Evolutionary conservation across 2,888 invertebrate species (phyloP), one percentile per base, ranked within the genome.

Genomic region (Pediacus dermestoides): DNA sequence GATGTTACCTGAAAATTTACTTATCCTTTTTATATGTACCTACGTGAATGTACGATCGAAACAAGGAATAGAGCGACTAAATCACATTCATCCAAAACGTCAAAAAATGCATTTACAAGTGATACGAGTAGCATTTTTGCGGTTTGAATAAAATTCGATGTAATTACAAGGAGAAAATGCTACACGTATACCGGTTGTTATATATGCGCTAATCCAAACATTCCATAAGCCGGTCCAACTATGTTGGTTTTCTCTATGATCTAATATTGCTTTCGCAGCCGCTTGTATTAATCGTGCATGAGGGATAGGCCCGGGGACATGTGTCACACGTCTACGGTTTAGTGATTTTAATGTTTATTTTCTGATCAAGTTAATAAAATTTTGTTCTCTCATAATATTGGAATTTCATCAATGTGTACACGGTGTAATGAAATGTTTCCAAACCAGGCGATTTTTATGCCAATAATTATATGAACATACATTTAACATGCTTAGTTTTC

Each of bases 141-240:
- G 9, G 23, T 34, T 34, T 27, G 22, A 34, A 26, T 34, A 34
- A 34, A 34, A 34, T 41, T 39, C 33, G 34, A 41, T 39, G 42
- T 44, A 48, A 15, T 27, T 25, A 41, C 42, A 35, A n/a, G 27
- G 18, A 21, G 27, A 30, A 28, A 42, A 51, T 47, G 50, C 51
- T 51, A 41, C 53, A 53, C 44, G 52, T 50, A 55, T 48, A 42
- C n/a, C n/a, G 45, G 44, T 4, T 23, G 23, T 23, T 23, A 23
- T 23, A n/a, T 52, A 46, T 53, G 53, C 51, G 55, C 55, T 55
- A 52, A 43, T 57, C 57, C 66, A 66, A 67, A 67, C 67, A 66
- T 67, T 64, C 66, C 63, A 62, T 57, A 64, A 68, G 66, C 66
- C 66, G 66, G 65, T 63, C 63, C 64, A 62, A 64, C 65, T 64